Evolutionary conservation across 2,113 vertebrate species (phyloP).

Genomic region (Pygoscelis antarcticus): DNA sequence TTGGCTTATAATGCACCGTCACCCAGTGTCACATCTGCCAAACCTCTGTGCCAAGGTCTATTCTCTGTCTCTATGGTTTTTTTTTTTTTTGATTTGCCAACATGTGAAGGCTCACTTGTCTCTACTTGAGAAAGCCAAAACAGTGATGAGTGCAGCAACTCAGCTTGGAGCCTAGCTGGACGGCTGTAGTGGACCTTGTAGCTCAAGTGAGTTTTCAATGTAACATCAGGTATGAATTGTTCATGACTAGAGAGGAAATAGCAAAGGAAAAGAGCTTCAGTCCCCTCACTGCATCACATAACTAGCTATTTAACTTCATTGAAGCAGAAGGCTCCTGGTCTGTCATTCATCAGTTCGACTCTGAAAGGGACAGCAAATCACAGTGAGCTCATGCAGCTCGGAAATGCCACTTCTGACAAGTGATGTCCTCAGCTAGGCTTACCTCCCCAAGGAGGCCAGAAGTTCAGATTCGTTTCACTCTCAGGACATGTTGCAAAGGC

Average conservation of each 20-base stretch:
- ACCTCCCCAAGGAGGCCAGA: background rate
- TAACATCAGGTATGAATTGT: background rate
- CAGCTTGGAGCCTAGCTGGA: background rate
- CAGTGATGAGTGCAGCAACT: background rate
- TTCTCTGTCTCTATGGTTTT: background rate
- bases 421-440: background rate
- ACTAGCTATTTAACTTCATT: background rate
- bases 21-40: background rate
- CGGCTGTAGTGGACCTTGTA: background rate
- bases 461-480: background rate
- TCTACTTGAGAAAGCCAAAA: background rate
- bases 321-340: background rate
- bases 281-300: background rate
- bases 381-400: background rate
- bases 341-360: background rate
- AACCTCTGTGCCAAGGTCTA: background rate
- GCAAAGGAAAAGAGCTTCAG: background rate
- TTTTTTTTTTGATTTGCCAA: background rate
- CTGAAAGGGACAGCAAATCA: background rate
- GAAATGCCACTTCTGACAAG: background rate
- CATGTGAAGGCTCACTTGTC: background rate
- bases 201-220: background rate
- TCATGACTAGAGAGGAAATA: background rate
- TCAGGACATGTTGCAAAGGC: background rate
- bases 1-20: background rate